phyloP scores from a whole-genome alignment of 2,113 vertebrate genomes.

The Chionodraco myersi region DNA sequence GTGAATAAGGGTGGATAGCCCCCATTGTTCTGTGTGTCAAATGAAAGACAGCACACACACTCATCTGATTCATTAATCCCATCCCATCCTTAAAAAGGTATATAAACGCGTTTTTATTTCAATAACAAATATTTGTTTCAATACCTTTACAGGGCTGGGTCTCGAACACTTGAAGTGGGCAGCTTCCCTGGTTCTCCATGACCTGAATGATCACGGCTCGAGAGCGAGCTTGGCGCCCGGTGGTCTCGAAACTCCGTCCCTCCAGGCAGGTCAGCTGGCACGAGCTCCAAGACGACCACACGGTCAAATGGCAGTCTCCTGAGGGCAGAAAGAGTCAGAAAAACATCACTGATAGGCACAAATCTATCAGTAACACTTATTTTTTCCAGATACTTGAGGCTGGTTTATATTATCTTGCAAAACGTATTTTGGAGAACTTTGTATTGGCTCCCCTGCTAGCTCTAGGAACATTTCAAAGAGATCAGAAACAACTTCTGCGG shows the following conservation, averaged over 20 bases:
- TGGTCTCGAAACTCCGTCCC: constrained; percentile 92
- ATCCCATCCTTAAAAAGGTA: background rate
- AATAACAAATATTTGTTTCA: background rate
- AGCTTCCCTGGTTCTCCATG: constrained; percentile 89
- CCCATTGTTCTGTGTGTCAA: too few relatives aligned
- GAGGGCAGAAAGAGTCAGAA: background rate
- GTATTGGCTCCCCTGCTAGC: constrained; percentile 57
- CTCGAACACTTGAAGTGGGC: constrained; percentile 90
- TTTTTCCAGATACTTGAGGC: constrained; percentile 19
- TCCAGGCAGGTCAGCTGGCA: constrained; percentile 95
- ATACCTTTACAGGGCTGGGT: constrained; percentile 92
- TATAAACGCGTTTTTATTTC: background rate
- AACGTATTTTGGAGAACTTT: constrained; percentile 43
- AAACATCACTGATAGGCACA: constrained; percentile 6
- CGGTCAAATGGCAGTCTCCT: constrained; percentile 96
- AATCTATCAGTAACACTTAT: constrained; percentile 17
- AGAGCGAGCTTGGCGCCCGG: constrained; percentile 90
- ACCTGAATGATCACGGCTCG: constrained; percentile 89
- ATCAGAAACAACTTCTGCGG: constrained; percentile 55
- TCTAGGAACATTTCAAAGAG: constrained; percentile 59
- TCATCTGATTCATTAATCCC: too few relatives aligned
- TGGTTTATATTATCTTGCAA: constrained; percentile 46
- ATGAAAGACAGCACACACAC: too few relatives aligned
- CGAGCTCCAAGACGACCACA: constrained; percentile 96
- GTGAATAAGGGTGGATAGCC: too few relatives aligned